A percentile compares a stretch with the other conserved stretches of the same genome.
phyloP scores from a whole-genome alignment of 1,140 invertebrate genomes.

The Apis dorsata region DNA sequence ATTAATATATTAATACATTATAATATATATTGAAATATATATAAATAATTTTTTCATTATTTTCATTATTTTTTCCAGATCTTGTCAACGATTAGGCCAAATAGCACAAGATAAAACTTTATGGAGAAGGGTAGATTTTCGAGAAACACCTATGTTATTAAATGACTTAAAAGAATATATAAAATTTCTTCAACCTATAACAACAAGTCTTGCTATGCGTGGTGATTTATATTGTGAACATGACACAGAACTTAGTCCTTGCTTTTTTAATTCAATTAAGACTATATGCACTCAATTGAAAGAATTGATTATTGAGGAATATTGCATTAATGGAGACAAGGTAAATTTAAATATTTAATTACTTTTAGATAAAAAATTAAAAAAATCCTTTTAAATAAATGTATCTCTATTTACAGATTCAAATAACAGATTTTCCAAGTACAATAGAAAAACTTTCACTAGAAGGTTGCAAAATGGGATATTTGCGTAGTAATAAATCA shows the following conservation, averaged over 20 bases:
- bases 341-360: slow-evolving; percentile 63
- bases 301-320: slow-evolving; percentile 80
- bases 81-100: slow-evolving; percentile 77
- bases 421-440: slow-evolving; percentile 81
- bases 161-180: slow-evolving; percentile 77
- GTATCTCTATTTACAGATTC: slow-evolving; percentile 72
- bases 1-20: too few species aligned
- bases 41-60: slow-evolving; percentile 20
- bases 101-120: slow-evolving; percentile 79
- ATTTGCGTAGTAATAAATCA: slow-evolving; percentile 79
- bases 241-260: slow-evolving; percentile 55
- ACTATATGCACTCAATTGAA: slow-evolving; percentile 72
- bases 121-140: slow-evolving; percentile 80
- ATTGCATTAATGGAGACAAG: slow-evolving; percentile 78
- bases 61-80: slow-evolving; percentile 37
- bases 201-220: slow-evolving; percentile 77
- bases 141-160: slow-evolving; percentile 70
- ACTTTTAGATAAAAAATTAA: background rate
- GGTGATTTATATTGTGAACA: slow-evolving; percentile 60
- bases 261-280: slow-evolving; percentile 70
- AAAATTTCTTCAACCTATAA: slow-evolving; percentile 77
- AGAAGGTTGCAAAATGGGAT: slow-evolving; percentile 80
- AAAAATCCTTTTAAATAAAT: background rate
- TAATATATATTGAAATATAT: slow-evolving; percentile 1
- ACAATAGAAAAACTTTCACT: slow-evolving; percentile 81